Base-by-base conservation (phyloP, 2,113 vertebrate species). In the Malaclemys terrapin region DNA sequence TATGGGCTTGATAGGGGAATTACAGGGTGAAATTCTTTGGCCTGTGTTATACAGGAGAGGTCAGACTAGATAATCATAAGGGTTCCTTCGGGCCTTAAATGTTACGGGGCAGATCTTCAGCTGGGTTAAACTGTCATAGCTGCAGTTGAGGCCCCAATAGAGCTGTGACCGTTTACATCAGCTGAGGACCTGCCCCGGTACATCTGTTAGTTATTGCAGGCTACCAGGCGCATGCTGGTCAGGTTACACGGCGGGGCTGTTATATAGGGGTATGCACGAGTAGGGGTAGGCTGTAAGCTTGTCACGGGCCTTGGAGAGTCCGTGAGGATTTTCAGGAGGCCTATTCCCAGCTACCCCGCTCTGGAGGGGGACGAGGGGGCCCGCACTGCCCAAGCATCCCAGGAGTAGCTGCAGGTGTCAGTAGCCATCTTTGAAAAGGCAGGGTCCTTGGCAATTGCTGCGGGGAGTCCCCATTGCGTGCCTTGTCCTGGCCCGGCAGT, bases 1-100 rank as follows among this genome's bases (percentile, higher is more conserved):
- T 53, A 42, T 38, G 20, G 29, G 19, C 20, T 47, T 2, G 1
- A 1, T 7, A 0, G 5, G 0, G 0, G 27, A 3, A 3, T 50
- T 38, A 35, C 8, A 5, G 45, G 88, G 47, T 1, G 88, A 52
- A 75, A 84, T 31, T 75, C 85, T 13, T 59, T 14, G 6, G 62
- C 8, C 5, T 20, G 42, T 10, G 91, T 0, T 4, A 29, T 0
- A n/a, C n/a, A 5, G 69, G 47, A 80, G 8, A 83, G 56, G 89
- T 52, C 2, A 65, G 57, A 83, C 20, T 45, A 49, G 78, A 10
- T 50, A 5, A 42, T 50, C 31, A 19, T 65, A 35, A 35, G 31
- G 14, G 14, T 65, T 14, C 16, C 29, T 65, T 65, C 31, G 19
- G 62, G 31, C 62, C 62, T 65, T 17, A n/a, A 27, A 35, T 65